A percentile compares a stretch with the other conserved stretches of the same genome.
These are phyloP conservation scores for Chesias legatella DNA, from an alignment of 2,888 invertebrate species.

Conservation along the genomic window DNA sequence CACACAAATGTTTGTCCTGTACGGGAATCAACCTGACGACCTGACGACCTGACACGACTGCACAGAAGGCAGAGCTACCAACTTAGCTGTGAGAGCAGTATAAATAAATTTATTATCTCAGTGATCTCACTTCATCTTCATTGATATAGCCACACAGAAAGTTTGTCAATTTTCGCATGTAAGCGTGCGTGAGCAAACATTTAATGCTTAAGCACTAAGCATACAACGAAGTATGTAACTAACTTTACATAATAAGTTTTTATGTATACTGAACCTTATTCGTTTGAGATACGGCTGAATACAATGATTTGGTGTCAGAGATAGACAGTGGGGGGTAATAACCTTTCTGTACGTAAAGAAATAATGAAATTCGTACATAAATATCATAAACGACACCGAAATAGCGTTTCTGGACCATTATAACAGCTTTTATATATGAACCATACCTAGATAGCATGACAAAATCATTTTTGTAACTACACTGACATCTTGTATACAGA, in stretches of 20 bases:
- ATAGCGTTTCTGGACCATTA: conserved; percentile 19
- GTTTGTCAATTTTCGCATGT: conserved; percentile 3
- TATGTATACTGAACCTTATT: conserved; percentile 3
- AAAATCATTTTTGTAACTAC: too few relatives aligned
- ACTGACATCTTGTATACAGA: too few relatives aligned
- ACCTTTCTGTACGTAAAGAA: conserved; percentile 41
- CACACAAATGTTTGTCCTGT: too few relatives aligned
- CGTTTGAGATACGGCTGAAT: conserved; percentile 5
- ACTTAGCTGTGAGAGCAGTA: too few relatives aligned
- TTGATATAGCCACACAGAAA: conserved; percentile 1
- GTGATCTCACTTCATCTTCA: not conserved
- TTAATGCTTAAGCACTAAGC: conserved; percentile 4
- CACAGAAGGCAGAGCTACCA: too few relatives aligned
- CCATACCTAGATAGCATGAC: not conserved
- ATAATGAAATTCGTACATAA: conserved; percentile 28
- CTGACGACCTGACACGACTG: too few relatives aligned
- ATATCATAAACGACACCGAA: conserved; percentile 22
- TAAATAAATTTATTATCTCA: too few relatives aligned
- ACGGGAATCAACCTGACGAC: too few relatives aligned
- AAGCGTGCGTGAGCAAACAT: not conserved
- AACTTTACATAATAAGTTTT: conserved; percentile 3
- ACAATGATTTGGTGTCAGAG: conserved; percentile 34
- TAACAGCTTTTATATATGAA: conserved; percentile 18
- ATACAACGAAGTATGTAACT: conserved; percentile 9
- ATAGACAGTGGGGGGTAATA: conserved; percentile 59